Evolutionary conservation across 2,113 vertebrate genomes (phyloP), one percentile per base, ranked within the genome.

Genomic region (Panthera uncia): DNA sequence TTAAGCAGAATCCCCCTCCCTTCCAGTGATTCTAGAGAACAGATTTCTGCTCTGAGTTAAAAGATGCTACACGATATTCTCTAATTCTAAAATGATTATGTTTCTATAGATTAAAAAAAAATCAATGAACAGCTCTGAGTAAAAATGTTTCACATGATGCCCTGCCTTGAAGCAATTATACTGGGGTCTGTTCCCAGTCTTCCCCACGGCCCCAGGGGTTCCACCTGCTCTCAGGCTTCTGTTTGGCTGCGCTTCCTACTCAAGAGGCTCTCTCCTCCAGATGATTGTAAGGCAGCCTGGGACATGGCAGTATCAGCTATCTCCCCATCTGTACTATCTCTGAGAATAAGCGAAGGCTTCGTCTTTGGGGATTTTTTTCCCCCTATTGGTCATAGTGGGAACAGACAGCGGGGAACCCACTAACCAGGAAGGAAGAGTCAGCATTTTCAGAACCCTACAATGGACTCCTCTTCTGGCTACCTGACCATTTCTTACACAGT

Each of bases 41-140:
- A 76, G 95, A 82, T 93, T 88, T 91, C 66, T 89, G 65, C 71
- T 89, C 78, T 82, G 50, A 33, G 23, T 94, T 84, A 33, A 93
- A 88, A 71, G 41, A n/a, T 78, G 36, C 52, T 45, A 29, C 55
- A 31, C 78, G 23, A 52, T 88, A 55, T 66, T n/a, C 76, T 78
- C 74, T 86, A 81, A 76, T 92, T 91, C 41, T 68, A 96, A 96
- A 63, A 91, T 52, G 80, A 73, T 87, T 57, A 33, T 55, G n/a
- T 97, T 87, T 87, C 79, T 38, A 45, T 68, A 89, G 27, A 68
- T 76, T 45, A 45, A 21, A n/a, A 80, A 71, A 74, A n/a, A 52
- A 69, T 89, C 38, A 94, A 19, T 73, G 33, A 76, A 88, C 81
- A 91, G 19, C 15, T 57, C 76, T 97, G 63, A 83, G 61, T 61